Conservation (phyloP, 2,888 invertebrate genomes). For the Dryobotodes eremita region DNA sequence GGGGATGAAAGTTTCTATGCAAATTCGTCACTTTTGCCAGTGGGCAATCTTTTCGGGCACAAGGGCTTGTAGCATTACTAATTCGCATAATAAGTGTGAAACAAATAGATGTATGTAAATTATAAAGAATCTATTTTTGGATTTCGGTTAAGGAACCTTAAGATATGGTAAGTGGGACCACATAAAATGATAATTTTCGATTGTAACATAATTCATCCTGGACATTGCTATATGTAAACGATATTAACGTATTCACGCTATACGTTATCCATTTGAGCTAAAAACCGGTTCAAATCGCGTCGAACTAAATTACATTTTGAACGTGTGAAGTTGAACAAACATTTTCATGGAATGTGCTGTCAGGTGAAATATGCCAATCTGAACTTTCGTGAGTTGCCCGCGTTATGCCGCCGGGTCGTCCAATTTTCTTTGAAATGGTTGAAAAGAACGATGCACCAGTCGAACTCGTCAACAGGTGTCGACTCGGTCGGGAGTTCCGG, state of each 20-base stretch:
- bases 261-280: background rate
- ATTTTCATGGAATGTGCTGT: background rate
- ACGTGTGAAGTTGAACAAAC: background rate
- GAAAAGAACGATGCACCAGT: background rate
- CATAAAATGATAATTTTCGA: background rate
- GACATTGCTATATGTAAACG: background rate
- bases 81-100: too few relatives aligned
- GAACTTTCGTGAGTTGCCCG: background rate
- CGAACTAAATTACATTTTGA: too few relatives aligned
- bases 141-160: too few relatives aligned
- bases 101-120: too few relatives aligned
- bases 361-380: background rate
- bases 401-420: background rate
- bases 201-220: background rate
- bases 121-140: too few relatives aligned
- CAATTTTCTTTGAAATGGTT: too few relatives aligned
- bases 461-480: background rate
- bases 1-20: too few relatives aligned
- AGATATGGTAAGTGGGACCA: too few relatives aligned
- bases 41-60: too few relatives aligned
- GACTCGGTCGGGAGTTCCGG: too few relatives aligned
- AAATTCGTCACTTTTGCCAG: too few relatives aligned
- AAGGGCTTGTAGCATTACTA: too few relatives aligned
- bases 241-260: background rate
- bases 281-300: background rate